These are phyloP conservation scores for Balaenoptera acutorostrata DNA, from an alignment of 2,113 vertebrate genomes.

Conservation along the genomic window DNA sequence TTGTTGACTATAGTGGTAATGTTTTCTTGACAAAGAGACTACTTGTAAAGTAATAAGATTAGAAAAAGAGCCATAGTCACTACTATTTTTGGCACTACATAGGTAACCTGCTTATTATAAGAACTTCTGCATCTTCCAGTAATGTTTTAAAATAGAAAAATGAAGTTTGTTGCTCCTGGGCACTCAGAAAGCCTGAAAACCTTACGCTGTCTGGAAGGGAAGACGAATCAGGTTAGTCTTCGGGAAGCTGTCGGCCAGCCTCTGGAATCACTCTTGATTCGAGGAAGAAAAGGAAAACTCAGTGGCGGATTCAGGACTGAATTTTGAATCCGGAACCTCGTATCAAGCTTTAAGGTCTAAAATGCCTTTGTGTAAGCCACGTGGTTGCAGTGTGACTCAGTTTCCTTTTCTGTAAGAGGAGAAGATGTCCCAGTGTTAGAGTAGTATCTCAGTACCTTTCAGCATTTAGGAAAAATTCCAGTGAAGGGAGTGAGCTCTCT, in stretches of 20 bases:
- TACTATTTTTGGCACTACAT: not conserved
- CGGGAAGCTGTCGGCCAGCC: not conserved
- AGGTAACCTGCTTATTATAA: not conserved
- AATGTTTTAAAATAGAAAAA: conserved; percentile 23
- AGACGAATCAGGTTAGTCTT: not conserved
- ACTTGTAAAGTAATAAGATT: not conserved
- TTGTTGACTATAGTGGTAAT: not conserved
- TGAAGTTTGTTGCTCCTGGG: not conserved
- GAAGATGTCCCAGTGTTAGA: not conserved
- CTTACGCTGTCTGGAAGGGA: not conserved
- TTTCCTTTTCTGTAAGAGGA: not conserved
- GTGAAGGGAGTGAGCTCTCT: not conserved
- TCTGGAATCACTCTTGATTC: not conserved
- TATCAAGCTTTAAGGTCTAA: not conserved
- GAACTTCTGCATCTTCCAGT: not conserved
- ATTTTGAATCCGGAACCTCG: not conserved
- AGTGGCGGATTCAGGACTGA: not conserved
- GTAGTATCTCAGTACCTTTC: not conserved
- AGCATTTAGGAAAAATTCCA: not conserved
- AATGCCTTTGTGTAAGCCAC: not conserved
- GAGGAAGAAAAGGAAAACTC: not conserved
- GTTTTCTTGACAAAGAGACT: conserved; percentile 32
- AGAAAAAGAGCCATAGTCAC: not conserved
- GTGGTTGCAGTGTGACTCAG: not conserved
- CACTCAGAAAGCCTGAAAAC: not conserved